phyloP scores from a whole-genome alignment of 1,140 invertebrate genomes.

The Cydia amplana region DNA sequence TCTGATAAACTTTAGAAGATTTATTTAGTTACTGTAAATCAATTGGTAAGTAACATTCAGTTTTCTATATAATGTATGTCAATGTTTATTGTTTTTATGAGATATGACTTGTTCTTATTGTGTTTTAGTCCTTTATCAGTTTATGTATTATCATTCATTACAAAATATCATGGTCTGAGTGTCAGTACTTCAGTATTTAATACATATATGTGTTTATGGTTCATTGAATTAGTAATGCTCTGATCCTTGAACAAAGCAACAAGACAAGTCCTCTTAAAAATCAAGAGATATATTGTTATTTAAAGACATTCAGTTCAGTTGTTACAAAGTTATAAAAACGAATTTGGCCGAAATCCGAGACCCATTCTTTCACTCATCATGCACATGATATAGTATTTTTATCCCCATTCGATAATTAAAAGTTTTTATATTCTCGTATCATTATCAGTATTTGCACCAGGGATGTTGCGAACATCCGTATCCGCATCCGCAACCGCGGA shows the following conservation, averaged over 20 bases:
- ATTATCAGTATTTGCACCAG: too few relatives aligned
- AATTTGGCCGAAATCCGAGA: too few relatives aligned
- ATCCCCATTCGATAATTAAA: too few relatives aligned
- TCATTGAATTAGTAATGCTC: slow-evolving; percentile 2
- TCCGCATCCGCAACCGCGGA: too few relatives aligned
- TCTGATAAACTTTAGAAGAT: slow-evolving; percentile 38
- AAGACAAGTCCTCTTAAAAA: background rate
- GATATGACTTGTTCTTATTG: background rate
- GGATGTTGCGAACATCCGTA: too few relatives aligned
- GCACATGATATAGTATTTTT: too few relatives aligned
- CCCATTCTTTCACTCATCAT: too few relatives aligned
- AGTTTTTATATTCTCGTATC: too few relatives aligned
- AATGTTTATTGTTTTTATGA: background rate
- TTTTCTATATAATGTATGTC: slow-evolving; percentile 13
- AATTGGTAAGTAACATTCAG: background rate
- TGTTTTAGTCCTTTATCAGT: background rate
- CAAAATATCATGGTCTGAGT: background rate
- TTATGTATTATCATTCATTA: background rate
- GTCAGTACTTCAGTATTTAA: background rate
- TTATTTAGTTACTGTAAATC: background rate
- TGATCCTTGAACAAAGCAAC: background rate
- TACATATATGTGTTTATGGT: background rate
- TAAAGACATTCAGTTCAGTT: background rate
- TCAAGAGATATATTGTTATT: background rate
- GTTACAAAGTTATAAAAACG: background rate